Conservation (phyloP, 2,797 vertebrate species). For the Siniperca obscura region DNA sequence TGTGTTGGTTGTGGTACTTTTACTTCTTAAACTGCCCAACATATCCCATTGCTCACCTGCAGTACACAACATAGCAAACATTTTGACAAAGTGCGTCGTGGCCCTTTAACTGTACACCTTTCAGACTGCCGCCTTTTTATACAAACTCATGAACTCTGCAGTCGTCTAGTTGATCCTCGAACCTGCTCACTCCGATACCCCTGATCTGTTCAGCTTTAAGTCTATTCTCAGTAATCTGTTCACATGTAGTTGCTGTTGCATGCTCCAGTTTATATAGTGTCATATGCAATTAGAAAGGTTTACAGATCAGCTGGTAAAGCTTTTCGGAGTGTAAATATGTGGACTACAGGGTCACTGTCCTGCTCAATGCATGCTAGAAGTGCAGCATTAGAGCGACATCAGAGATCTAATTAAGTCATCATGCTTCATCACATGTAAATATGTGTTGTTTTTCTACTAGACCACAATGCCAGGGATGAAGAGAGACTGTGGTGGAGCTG, state of each 20-base stretch:
- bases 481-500: constrained; percentile 97
- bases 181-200: not conserved
- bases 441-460: constrained; percentile 70
- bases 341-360: not conserved
- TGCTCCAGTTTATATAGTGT: not conserved
- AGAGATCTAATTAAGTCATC: not conserved
- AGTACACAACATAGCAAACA: not conserved
- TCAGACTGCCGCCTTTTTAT: not conserved
- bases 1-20: not conserved
- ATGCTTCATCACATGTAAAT: not conserved
- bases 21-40: not conserved
- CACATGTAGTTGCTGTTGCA: constrained; percentile 6
- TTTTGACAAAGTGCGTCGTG: not conserved
- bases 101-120: not conserved
- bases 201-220: constrained; percentile 40
- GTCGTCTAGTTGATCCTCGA: not conserved
- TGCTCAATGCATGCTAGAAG: not conserved
- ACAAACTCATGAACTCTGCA: constrained; percentile 7
- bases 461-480: constrained; percentile 99
- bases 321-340: constrained; percentile 9
- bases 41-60: not conserved
- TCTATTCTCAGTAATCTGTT: constrained; percentile 30
- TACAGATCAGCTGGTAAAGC: not conserved
- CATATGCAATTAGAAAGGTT: not conserved
- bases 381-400: not conserved